Conservation (phyloP, 1,140 invertebrate species). For the Lucilia sericata region DNA sequence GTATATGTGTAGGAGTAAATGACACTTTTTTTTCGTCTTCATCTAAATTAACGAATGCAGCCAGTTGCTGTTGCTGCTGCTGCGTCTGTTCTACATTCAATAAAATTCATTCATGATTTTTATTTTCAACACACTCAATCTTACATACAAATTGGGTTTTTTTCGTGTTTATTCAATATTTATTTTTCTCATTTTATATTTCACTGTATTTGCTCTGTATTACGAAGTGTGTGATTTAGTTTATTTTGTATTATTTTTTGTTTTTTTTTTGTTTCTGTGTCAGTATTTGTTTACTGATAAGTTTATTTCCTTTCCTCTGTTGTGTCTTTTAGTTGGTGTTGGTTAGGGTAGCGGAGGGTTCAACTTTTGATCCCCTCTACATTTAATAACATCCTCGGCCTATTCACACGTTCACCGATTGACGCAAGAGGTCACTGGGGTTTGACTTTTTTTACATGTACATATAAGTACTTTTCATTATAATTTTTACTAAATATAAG, state of each 20-base stretch:
- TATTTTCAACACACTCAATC: not conserved
- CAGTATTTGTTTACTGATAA: constrained; percentile 22
- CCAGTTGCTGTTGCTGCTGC: not conserved
- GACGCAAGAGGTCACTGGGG: not conserved
- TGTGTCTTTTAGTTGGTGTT: not conserved
- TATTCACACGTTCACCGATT: not conserved
- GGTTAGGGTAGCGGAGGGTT: too few species aligned
- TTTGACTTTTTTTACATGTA: not conserved
- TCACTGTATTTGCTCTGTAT: not conserved
- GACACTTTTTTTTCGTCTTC: not conserved
- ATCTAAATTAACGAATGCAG: not conserved
- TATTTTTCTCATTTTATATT: not conserved
- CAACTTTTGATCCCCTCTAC: not conserved
- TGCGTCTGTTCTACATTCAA: not conserved
- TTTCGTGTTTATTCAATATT: not conserved
- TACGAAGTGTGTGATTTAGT: not conserved
- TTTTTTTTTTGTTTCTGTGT: not conserved
- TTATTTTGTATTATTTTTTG: not conserved
- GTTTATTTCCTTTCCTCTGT: not conserved
- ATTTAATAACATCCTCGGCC: not conserved
- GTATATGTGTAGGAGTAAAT: constrained; percentile 7
- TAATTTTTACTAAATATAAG: not conserved
- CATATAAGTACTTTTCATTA: not conserved
- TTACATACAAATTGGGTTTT: too few species aligned
- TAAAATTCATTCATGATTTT: constrained; percentile 25